Base-by-base conservation (phyloP, 2,888 invertebrate species). In the Euphydryas editha region DNA sequence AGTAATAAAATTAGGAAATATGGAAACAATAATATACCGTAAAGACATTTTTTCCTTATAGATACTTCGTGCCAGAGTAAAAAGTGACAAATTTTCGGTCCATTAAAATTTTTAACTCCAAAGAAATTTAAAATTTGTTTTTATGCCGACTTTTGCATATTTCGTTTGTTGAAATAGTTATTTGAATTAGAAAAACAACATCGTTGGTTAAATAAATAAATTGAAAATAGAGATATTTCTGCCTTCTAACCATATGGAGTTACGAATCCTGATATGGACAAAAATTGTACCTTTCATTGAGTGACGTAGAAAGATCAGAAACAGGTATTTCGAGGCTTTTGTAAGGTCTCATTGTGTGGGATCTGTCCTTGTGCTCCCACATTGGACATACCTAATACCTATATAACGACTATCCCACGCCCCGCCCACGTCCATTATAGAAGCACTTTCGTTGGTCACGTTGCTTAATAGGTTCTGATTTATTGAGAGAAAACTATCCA, bases 321-420 rank as follows among this genome's bases (percentile, higher is more conserved):
- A 57, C 57, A 57, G 20, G 57, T n/a, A 21, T 57, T 39, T 57
- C 21, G 47, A 47, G 20, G 54, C 30, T 36, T 59, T n/a, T 18
- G 59, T 59, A 59, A 64, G 64, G 64, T 63, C 51, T 78, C 75
- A 76, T 77, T 70, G 74, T 78, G 81, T 85, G 78, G 84, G 87
- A 75, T 81, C 76, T 82, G 85, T 84, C 90, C 90, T 88, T 89
- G 88, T 80, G 82, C 87, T 81, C 88, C 87, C 87, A 89, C 90
- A 79, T 81, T 71, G 71, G 73, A 75, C 74, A 57, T 61, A 61
- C 78, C 71, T 73, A 44, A 51, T 51, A 51, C 49, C 49, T 51
- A 21, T 24, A 75, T 73, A 78, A 70, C 77, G 71, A 76, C 64
- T 80, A 69, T 84, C 90, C 90, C 90, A 90, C 90, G 88, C 88